Base-by-base conservation (phyloP, 2,888 invertebrate species). In the Gandaritis pyraliata region DNA sequence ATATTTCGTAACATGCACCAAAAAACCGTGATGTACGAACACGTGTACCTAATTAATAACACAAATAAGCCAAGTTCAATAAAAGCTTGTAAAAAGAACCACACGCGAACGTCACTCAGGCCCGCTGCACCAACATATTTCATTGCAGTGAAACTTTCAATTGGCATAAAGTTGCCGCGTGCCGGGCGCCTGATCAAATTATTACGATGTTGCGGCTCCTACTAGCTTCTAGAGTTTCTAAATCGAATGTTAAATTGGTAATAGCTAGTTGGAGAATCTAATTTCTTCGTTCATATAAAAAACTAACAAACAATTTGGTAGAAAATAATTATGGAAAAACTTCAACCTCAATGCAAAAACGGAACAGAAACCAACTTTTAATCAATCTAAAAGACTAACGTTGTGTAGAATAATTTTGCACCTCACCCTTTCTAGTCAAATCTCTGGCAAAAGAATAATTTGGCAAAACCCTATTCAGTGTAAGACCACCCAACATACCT, bases 151-250 rank as follows among this genome's bases (percentile, higher is more conserved):
- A 78, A 88, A 84, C 85, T 82, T 83, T 71, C 71, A 70, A 71
- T 70, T 71, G 70, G 71, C 69, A 68, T 71, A 69, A 73, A 72
- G 72, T 73, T 73, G 48, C 59, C 66, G 68, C 64, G 69, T 69
- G 64, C 66, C 76, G 80, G 81, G 85, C 81, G 82, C 81, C 80
- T 90, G 88, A 90, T 91, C 89, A 88, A 91, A 90, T 91, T 90
- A 91, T 90, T 87, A 83, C 86, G 83, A 82, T 86, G 87, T 87
- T 87, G 87, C 83, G 85, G 87, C 76, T 77, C 72, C 78, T 57
- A 80, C 82, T 82, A 12, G 76, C 39, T 15, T 23, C 15, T 15
- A 15, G 41, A 41, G 41, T 41, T 41, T 1, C 41, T 15, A 2
- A 7, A 13, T 41, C 2, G 10, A 41, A 41, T 41, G 2, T 6